phyloP scores from a whole-genome alignment of 2,888 invertebrate species.

The Leucophora obtusa region DNA sequence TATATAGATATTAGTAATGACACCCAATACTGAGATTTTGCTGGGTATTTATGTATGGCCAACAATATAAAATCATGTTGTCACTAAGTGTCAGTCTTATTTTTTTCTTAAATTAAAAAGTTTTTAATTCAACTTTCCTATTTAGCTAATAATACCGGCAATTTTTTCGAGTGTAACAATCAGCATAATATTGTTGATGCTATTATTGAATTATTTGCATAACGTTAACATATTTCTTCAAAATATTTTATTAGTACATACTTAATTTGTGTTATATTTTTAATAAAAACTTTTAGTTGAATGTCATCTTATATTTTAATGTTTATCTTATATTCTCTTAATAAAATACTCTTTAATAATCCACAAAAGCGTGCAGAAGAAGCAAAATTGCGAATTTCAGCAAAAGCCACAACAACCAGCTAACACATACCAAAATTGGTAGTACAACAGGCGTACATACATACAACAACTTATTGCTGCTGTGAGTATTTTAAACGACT shows the following conservation, averaged over 20 bases:
- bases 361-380: neutral
- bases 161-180: too few species aligned
- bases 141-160: too few species aligned
- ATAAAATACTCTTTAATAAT: neutral
- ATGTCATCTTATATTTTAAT: neutral
- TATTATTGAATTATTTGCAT: neutral
- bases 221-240: neutral
- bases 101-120: too few species aligned
- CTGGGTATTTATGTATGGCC: too few species aligned
- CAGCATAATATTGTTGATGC: too few species aligned
- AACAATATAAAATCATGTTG: too few species aligned
- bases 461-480: neutral
- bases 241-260: neutral
- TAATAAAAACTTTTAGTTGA: neutral
- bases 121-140: too few species aligned
- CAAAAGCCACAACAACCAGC: neutral
- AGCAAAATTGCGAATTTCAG: neutral
- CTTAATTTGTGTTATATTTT: neutral
- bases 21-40: too few species aligned
- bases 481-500: slow-evolving; percentile 28
- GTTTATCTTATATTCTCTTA: neutral
- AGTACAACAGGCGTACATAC: neutral
- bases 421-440: neutral
- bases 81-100: too few species aligned
- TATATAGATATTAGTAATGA: too few species aligned